Evolutionary conservation across 2,888 invertebrate genomes (phyloP), one percentile per base, ranked within the genome.

Genomic region (Drosophila nr. perissopoda): DNA sequence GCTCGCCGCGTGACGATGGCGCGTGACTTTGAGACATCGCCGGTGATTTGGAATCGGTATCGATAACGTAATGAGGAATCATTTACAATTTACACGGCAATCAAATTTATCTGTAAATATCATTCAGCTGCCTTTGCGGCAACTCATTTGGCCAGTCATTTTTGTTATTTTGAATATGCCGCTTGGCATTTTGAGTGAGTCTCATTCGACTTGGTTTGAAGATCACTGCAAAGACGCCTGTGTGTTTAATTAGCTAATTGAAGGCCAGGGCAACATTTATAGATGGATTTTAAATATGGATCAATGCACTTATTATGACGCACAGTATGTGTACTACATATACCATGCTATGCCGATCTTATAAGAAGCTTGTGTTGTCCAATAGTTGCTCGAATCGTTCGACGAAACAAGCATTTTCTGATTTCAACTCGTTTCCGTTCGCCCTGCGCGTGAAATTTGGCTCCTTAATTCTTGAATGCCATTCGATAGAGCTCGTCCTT

Each of bases 1-100:
- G 81, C 80, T 79, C 77, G 82, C 83, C 83, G 85, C 83, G 83
- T 83, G 83, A 78, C 78, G 78, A 78, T 78, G 78, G 78, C 78
- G 77, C 81, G 81, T 81, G 81, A 79, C 81, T 77, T 74, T 51
- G 25, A 77, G 68, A 77, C 81, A 81, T 78, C 79, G 81, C 52
- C 77, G 67, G 73, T 79, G 79, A 81, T 79, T 46, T 81, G 79
- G 81, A 81, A 79, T 79, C 81, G 81, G 79, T 79, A 79, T 79
- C 79, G 79, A 79, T 79, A 79, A 81, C 81, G 81, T 76, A 64
- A 65, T 60, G 33, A 6, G 48, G 34, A 56, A 60, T 61, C 51
- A 53, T 57, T 60, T 59, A 51, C 60, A 51, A 38, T 16, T 57
- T 38, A 51, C 31, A 62, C 1, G 34, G 46, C n/a, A 58, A 29